A percentile compares a stretch with the other conserved stretches of the same genome.
Conservation (phyloP, 2,797 vertebrate genomes). For the Muscicapa comitata region DNA sequence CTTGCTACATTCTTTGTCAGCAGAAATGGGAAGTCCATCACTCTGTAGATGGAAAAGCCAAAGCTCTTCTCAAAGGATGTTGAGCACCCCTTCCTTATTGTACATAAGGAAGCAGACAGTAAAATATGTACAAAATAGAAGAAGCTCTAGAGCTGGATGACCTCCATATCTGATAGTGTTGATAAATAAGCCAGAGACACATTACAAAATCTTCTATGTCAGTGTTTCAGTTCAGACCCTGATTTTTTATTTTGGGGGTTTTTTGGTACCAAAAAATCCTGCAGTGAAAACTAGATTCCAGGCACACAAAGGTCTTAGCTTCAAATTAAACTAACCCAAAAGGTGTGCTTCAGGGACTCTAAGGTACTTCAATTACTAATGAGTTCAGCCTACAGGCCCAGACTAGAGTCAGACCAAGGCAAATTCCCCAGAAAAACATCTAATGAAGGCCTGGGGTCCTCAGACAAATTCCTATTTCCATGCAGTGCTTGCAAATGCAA, state of each 20-base stretch:
- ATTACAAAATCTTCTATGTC: neutral
- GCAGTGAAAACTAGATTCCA: neutral
- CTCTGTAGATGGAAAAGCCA: neutral
- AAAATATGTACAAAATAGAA: neutral
- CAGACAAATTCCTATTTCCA: neutral
- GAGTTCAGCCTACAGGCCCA: neutral
- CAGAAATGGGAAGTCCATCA: neutral
- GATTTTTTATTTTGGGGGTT: neutral
- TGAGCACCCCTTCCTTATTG: neutral
- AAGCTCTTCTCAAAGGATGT: neutral
- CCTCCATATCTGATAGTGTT: neutral
- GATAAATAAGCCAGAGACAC: neutral
- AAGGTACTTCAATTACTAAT: neutral
- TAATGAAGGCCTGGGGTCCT: neutral
- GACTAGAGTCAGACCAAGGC: neutral
- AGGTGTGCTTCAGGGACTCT: neutral
- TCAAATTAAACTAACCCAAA: neutral
- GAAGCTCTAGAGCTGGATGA: neutral
- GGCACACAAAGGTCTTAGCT: neutral
- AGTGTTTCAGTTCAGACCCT: neutral
- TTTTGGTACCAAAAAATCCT: neutral
- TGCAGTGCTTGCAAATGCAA: neutral
- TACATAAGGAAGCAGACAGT: neutral
- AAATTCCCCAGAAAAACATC: neutral
- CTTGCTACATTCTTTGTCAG: neutral